These are phyloP conservation scores for Ptychodera flava DNA, from an alignment of 35 echinoderm and acorn worm genomes.

Conservation along the genomic window DNA sequence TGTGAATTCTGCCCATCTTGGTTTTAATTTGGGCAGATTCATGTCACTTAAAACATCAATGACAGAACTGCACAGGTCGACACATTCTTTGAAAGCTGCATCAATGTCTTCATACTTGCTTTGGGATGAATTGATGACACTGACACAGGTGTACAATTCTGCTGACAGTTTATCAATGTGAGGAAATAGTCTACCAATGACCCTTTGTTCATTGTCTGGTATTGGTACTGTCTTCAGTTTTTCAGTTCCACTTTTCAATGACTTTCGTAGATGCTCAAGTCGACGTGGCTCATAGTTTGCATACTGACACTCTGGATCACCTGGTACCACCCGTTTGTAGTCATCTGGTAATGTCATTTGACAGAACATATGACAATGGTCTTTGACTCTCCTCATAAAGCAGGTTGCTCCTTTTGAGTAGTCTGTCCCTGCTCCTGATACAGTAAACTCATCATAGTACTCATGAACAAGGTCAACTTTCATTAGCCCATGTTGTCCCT, in stretches of 20 bases:
- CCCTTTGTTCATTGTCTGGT: background rate
- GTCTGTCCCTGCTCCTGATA: background rate
- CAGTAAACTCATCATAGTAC: background rate
- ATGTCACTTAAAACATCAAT: background rate
- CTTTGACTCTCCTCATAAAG: background rate
- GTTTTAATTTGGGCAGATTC: background rate
- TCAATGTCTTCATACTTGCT: background rate
- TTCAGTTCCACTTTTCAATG: background rate
- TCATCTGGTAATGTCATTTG: background rate
- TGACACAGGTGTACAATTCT: background rate
- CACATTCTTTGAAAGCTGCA: background rate
- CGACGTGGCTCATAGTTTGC: background rate
- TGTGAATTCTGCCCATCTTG: background rate
- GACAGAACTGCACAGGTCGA: too few relatives aligned
- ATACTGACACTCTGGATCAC: background rate
- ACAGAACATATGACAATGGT: background rate
- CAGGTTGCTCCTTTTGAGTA: background rate
- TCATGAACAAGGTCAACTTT: background rate
- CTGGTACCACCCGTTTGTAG: background rate
- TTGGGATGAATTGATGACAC: background rate
- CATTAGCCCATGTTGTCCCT: background rate
- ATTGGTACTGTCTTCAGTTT: background rate
- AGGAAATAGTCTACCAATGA: background rate
- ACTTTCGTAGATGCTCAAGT: background rate
- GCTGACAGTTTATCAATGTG: background rate